Conservation (phyloP, 2,113 vertebrate genomes). For the Diphyllodes magnificus region DNA sequence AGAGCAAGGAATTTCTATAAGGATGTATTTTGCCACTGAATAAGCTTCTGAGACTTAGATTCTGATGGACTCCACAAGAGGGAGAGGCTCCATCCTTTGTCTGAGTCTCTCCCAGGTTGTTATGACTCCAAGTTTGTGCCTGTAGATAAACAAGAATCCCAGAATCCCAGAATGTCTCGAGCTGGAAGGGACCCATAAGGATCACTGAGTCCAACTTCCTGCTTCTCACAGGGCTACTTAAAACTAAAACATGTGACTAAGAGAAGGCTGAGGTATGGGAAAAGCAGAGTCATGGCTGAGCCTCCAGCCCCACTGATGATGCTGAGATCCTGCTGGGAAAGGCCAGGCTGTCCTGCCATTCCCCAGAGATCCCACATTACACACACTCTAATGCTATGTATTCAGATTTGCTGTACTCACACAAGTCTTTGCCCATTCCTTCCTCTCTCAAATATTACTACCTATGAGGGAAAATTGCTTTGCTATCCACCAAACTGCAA, state of each 20-base stretch:
- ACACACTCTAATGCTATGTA: fast-evolving
- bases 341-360: not conserved
- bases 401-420: not conserved
- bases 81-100: not conserved
- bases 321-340: not conserved
- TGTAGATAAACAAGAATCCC: not conserved
- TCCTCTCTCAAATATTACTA: not conserved
- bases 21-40: not conserved
- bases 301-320: not conserved
- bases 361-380: not conserved
- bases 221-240: not conserved
- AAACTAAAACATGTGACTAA: not conserved
- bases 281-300: not conserved
- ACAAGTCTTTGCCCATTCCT: not conserved
- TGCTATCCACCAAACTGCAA: not conserved
- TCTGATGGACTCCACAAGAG: not conserved
- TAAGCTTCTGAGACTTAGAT: not conserved
- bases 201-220: not conserved
- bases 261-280: not conserved
- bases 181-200: not conserved
- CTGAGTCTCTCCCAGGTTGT: not conserved
- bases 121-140: not conserved
- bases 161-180: not conserved
- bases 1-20: not conserved
- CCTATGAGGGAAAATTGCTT: not conserved